Evolutionary conservation across 1,140 invertebrate species (phyloP), one percentile per base, ranked within the genome.

Genomic region (Lepidurus apus): DNA sequence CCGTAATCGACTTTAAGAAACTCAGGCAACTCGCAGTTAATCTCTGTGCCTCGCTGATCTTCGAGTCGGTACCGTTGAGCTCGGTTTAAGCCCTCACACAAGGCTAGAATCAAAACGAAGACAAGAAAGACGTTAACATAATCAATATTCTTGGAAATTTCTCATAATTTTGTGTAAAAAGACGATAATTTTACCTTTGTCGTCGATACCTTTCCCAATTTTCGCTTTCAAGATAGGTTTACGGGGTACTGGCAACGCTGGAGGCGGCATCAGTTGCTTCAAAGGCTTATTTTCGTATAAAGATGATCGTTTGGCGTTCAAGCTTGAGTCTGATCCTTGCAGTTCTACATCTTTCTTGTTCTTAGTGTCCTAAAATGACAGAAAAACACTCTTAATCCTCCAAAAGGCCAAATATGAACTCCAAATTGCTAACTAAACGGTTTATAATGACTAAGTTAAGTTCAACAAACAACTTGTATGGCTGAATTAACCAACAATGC

Each of bases 41-140:
- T 92, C 85, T 92, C 91, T 0, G 91, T 93, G 73, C 92, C 93
- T 80, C 93, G 86, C 85, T 95, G 93, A 84, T 94, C 93, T 84
- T 94, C 93, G 73, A 94, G 84, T 34, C 93, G 87, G 75, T 89
- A 89, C 80, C 90, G 84, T 84, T 94, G 92, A 4, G 91, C 92
- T 80, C 91, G 87, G 84, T 92, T 92, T 79, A 94, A 84, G 43
- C 92, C 91, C 84, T 93, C 92, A 81, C 93, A 91, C 77, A 91
- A 84, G 82, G 79, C 79, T 74, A 79, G 11, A 82, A 81, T 78
- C 81, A 81, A 78, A 82, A 83, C 7, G 0, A 17, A 65, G 8
- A 21, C 5, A 65, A 65, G 21, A n/a, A 10, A 47, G 1, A 11
- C 1, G 4, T 1, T 17, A 47, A 47, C 7, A 1, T 47, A 17